Base-by-base conservation (phyloP, 2,113 vertebrate genomes). In the Xiphias gladius region DNA sequence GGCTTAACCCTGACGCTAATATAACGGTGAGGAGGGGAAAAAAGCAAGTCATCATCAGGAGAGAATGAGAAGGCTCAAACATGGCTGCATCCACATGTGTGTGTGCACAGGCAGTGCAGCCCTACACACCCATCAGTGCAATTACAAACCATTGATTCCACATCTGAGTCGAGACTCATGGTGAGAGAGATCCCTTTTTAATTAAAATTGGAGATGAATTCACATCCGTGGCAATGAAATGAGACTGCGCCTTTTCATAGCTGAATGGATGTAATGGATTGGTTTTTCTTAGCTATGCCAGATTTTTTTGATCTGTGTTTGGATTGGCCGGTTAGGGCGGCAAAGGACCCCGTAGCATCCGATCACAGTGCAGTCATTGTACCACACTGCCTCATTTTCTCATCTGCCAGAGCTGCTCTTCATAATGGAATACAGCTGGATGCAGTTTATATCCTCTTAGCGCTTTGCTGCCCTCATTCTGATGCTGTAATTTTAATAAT, bases 1-100 rank as follows among this genome's bases (percentile, higher is more conserved):
- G 74, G 41, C 17, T 35, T 41, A n/a, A 46, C 17, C 55, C 68
- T 74, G 67, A 32, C 24, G 67, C 14, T 58, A 64, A 64, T 86
- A 74, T 46, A 73, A 86, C 74, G 68, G 73, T 80, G 79, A 64
- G 39, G 84, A 70, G 61, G 61, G 26, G 30, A 86, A 91, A 92
- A 93, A 85, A 88, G 91, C 92, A 93, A 93, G 92, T 94, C 94
- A 93, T 94, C 87, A 89, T 91, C 83, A 85, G 73, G 43, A 75
- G 81, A 81, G 86, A 86, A 81, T 77, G 64, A 80, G 86, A 83
- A n/a, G 84, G 66, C 89, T 88, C 73, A 90, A 92, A 91, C 85
- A 94, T 94, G 90, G 91, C 92, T 93, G 93, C 91, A 87, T 82
- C 86, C 91, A 89, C 83, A 73, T 73, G 71, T 75, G 88, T 67